Evolutionary conservation across 1,140 invertebrate genomes (phyloP).

Genomic region (Bombus picipes): DNA sequence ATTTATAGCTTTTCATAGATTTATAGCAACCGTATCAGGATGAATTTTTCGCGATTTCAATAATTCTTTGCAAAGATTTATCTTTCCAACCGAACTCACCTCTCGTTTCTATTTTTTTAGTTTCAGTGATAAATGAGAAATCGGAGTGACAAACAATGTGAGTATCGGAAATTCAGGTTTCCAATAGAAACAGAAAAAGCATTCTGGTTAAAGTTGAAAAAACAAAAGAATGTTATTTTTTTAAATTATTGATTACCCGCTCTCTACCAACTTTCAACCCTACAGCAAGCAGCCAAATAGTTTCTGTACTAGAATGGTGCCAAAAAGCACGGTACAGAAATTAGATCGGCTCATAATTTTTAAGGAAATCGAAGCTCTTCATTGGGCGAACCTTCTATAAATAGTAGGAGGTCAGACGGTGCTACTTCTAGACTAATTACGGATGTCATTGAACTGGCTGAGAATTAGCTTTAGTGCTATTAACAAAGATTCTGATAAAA

Average conservation of each 20-base stretch:
- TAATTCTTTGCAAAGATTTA: too few relatives aligned
- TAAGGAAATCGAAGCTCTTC: constrained; percentile 41
- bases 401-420: constrained; percentile 69
- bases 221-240: background rate
- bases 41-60: too few relatives aligned
- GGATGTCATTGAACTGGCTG: constrained; percentile 65
- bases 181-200: too few relatives aligned
- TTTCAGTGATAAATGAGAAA: too few relatives aligned
- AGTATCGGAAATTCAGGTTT: too few relatives aligned
- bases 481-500: constrained; percentile 54
- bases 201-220: background rate
- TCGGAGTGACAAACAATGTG: too few relatives aligned
- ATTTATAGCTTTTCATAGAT: too few relatives aligned
- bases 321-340: background rate
- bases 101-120: too few relatives aligned
- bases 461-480: constrained; percentile 52
- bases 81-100: too few relatives aligned
- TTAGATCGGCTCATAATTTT: constrained; percentile 36
- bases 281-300: background rate
- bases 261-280: background rate
- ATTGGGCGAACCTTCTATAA: constrained; percentile 57
- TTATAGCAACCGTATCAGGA: too few relatives aligned
- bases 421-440: constrained; percentile 67
- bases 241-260: background rate
- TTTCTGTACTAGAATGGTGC: background rate